Evolutionary conservation across 1,140 invertebrate species (phyloP), one percentile per base, ranked within the genome.

Genomic region (Macrostomum lignano): DNA sequence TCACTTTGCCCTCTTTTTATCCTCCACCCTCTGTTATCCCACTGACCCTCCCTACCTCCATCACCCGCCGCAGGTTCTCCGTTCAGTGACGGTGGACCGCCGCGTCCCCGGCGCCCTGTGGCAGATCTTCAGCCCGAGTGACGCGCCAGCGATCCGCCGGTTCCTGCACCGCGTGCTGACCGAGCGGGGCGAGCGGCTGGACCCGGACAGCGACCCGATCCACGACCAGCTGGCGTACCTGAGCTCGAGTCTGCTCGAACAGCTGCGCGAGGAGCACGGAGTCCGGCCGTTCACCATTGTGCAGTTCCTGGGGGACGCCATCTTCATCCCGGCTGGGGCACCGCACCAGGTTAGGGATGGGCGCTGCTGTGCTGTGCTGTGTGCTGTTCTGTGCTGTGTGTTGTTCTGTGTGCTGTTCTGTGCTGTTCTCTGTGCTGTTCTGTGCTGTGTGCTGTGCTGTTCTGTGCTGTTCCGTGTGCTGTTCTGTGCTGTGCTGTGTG

Each of bases 181-280:
- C 28, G 82, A 91, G 57, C 67, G 69, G 25, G 81, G 81, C 2
- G 72, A 71, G 32, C 61, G 69, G 17, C 64, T 84, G 9, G 75
- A 81, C 42, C 69, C 74, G 0, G 69, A 82, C 53, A 75, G 84
- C 52, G 84, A 94, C 63, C 78, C 84, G 1, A 91, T 93, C 42
- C 84, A 93, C 52, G 82, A 93, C 60, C 86, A 94, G 53, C 79
- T 72, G 42, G 86, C 76, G 65, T 94, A 93, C 60, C 59, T 94
- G 38, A 79, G 91, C 53, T 69, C 70, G 25, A 65, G 69, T 20
- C 57, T 94, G 31, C 63, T 82, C n/a, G 71, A 77, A 26, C 65
- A 81, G 17, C 62, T 94, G 6, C 74, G 76, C 47, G 69, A 71
- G 41, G 81, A 93, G 54, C 88, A 91, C 49, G 71, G 73, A 20